These are phyloP conservation scores for Loris lydekkerianus DNA, from an alignment of 2,797 vertebrate genomes.

Conservation along the genomic window DNA sequence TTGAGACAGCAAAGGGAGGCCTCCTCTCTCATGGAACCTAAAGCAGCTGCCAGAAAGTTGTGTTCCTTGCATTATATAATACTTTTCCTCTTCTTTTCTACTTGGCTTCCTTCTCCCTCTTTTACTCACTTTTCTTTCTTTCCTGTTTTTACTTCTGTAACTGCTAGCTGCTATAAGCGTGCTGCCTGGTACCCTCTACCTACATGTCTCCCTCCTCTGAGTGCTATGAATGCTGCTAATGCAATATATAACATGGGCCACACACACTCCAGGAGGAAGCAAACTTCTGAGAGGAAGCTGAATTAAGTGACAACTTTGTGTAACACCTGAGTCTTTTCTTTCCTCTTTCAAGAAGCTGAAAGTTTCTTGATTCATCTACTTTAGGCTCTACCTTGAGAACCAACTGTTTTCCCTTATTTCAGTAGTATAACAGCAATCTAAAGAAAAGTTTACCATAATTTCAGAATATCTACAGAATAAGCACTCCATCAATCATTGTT, in stretches of 20 bases:
- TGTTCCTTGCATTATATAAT: not conserved
- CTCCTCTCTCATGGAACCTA: not conserved
- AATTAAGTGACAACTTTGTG: not conserved
- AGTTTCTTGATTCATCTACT: slow-evolving; percentile 18
- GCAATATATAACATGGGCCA: not conserved
- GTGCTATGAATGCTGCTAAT: not conserved
- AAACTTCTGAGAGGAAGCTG: not conserved
- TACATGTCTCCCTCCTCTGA: not conserved
- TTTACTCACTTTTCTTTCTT: not conserved
- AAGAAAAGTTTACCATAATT: not conserved
- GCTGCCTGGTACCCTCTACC: not conserved
- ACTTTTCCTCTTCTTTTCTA: not conserved
- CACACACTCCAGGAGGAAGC: not conserved
- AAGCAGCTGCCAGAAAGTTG: not conserved
- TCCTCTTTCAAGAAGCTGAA: not conserved
- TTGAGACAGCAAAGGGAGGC: slow-evolving; percentile 14
- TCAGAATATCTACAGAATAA: slow-evolving; percentile 15
- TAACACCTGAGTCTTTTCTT: not conserved
- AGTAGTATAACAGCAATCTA: not conserved
- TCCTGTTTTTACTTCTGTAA: not conserved
- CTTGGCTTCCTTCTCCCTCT: not conserved
- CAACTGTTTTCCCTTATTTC: not conserved
- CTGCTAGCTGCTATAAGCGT: not conserved
- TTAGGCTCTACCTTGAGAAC: not conserved
- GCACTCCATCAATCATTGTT: not conserved